Conservation (phyloP, 1,140 invertebrate genomes). For the Limonius californicus region DNA sequence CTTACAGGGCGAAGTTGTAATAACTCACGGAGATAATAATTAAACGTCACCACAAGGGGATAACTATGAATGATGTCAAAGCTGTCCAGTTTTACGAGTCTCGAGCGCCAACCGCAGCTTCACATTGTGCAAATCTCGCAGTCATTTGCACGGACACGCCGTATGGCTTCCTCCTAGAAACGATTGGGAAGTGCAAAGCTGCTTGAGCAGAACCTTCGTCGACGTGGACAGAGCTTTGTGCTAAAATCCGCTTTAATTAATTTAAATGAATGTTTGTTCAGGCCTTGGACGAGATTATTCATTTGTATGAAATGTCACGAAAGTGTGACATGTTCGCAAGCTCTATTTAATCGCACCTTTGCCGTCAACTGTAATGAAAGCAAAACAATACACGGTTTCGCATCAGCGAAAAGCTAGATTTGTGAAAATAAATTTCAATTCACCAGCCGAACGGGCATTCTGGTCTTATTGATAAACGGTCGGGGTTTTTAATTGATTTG, state of each 20-base stretch:
- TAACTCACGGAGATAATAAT: neutral
- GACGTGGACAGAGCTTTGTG: neutral
- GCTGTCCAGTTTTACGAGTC: neutral
- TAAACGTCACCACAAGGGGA: neutral
- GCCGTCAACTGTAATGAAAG: neutral
- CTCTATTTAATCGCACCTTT: neutral
- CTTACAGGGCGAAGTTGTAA: neutral
- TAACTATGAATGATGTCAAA: neutral
- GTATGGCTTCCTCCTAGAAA: neutral
- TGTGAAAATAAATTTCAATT: no score
- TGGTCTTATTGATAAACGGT: no score
- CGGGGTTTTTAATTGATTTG: no score
- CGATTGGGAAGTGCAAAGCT: neutral
- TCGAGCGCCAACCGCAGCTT: neutral
- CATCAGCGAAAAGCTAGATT: no score
- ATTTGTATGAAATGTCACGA: neutral
- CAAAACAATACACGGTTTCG: no score
- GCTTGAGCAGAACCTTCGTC: neutral
- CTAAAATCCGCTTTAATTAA: neutral
- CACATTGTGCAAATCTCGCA: neutral
- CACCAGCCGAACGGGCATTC: no score
- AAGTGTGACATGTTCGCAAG: neutral
- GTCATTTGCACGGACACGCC: neutral
- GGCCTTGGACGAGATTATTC: neutral
- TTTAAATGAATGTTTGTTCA: conserved; percentile 1